phyloP scores from a whole-genome alignment of 2,797 vertebrate genomes.

The Pangasius krempfi region DNA sequence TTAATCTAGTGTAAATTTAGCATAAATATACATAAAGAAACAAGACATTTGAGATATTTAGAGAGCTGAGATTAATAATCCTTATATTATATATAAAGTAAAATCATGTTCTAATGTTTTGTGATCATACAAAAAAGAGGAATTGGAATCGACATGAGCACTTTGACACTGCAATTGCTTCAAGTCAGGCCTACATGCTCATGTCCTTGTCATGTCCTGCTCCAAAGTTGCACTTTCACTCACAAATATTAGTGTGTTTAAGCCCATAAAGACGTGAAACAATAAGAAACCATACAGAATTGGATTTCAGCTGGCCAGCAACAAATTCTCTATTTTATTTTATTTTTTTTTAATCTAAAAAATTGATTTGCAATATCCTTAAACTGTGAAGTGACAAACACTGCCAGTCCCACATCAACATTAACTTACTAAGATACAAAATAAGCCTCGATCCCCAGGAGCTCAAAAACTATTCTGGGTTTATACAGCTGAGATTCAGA shows the following conservation, averaged over 20 bases:
- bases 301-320: slow-evolving; percentile 17
- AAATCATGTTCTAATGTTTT: neutral
- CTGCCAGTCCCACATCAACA: slow-evolving; percentile 61
- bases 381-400: slow-evolving; percentile 80
- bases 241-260: slow-evolving; percentile 70
- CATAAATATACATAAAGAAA: too few relatives aligned
- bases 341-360: slow-evolving; percentile 79
- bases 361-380: slow-evolving; percentile 83
- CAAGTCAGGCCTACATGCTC: neutral
- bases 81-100: neutral
- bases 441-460: slow-evolving; percentile 52
- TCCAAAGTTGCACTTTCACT: slow-evolving; percentile 23
- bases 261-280: slow-evolving; percentile 67
- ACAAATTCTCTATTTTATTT: slow-evolving; percentile 38
- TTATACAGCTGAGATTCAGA: slow-evolving; percentile 65
- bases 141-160: neutral
- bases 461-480: slow-evolving; percentile 53
- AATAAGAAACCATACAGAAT: slow-evolving; percentile 52
- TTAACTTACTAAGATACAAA: slow-evolving; percentile 59
- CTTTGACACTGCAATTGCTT: neutral
- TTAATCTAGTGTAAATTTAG: neutral
- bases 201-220: neutral
- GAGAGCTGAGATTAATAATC: neutral
- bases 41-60: too few relatives aligned
- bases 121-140: neutral